Conservation (phyloP, 2,888 invertebrate genomes). For the Pristionchus mayeri region DNA sequence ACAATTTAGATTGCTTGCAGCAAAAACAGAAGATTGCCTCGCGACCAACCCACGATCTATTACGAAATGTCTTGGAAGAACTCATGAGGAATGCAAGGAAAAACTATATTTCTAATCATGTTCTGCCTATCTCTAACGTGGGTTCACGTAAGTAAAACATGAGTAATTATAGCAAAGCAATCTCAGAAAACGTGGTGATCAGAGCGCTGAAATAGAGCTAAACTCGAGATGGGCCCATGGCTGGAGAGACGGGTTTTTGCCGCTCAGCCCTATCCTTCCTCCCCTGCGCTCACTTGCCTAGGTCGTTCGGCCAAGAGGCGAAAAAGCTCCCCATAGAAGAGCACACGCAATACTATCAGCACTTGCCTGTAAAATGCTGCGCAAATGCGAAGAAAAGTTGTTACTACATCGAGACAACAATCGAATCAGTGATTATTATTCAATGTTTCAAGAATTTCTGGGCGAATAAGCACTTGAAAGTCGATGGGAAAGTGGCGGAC, state of each 20-base stretch:
- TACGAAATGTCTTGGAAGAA: too few relatives aligned
- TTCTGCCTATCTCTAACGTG: too few relatives aligned
- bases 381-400: too few relatives aligned
- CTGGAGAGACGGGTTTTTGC: slow-evolving; percentile 19
- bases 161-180: too few relatives aligned
- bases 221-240: not conserved
- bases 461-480: not conserved
- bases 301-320: not conserved
- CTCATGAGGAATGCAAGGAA: too few relatives aligned
- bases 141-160: too few relatives aligned
- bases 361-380: too few relatives aligned
- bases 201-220: not conserved
- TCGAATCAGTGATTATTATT: too few relatives aligned
- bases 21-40: not conserved
- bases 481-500: not conserved
- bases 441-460: not conserved
- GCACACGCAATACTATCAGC: too few relatives aligned
- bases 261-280: not conserved
- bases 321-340: not conserved
- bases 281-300: not conserved
- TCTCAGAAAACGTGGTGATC: too few relatives aligned
- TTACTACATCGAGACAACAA: too few relatives aligned
- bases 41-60: not conserved
- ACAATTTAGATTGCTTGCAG: not conserved
- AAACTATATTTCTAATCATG: too few relatives aligned